Conservation (phyloP, 2,797 vertebrate genomes). For the Channallabes apus region DNA sequence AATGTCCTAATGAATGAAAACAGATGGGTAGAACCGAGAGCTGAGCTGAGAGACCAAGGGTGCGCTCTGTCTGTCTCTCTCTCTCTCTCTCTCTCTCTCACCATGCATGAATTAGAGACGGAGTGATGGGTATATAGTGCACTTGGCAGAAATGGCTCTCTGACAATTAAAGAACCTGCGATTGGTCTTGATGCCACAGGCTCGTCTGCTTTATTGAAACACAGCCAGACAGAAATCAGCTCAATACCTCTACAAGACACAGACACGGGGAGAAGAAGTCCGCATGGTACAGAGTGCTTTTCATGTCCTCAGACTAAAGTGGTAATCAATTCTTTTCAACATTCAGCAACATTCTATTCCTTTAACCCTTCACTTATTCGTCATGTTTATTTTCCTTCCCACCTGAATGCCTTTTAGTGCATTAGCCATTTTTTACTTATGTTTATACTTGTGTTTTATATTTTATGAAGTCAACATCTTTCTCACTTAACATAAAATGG, state of each 20-base stretch:
- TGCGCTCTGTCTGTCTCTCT: neutral
- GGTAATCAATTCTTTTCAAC: too few species aligned
- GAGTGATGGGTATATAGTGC: neutral
- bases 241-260: neutral
- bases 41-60: conserved; percentile 63
- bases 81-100: neutral
- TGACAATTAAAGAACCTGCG: conserved; percentile 4
- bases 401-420: neutral
- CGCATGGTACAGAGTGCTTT: neutral
- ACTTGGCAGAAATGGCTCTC: neutral
- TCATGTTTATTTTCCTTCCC: neutral
- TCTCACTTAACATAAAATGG: neutral
- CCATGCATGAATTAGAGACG: neutral
- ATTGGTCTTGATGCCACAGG: neutral
- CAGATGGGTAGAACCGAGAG: conserved; percentile 66
- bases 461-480: neutral
- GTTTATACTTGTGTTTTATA: neutral
- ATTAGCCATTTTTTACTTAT: neutral
- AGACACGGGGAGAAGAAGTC: neutral
- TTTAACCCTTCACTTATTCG: neutral
- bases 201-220: neutral
- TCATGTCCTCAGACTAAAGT: neutral
- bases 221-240: neutral
- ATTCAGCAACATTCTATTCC: neutral
- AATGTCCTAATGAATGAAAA: conserved; percentile 81